A percentile compares a stretch with the other conserved stretches of the same genome.
These are phyloP conservation scores for Pica pica DNA, from an alignment of 2,113 vertebrate species.

Conservation along the genomic window DNA sequence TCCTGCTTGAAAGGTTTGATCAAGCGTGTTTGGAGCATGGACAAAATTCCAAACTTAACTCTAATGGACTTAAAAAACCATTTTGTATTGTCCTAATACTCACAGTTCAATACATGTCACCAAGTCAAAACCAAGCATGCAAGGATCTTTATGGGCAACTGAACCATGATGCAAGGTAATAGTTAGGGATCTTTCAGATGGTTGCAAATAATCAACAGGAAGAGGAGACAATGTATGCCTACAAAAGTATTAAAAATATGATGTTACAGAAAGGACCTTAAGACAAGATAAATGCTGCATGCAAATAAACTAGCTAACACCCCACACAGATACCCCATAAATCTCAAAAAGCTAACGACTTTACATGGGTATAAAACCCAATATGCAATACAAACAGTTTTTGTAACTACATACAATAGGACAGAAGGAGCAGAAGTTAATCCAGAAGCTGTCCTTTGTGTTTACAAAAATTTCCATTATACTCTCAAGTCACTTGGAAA, in stretches of 20 bases:
- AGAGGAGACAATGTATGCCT: constrained; percentile 82
- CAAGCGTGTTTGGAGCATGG: background rate
- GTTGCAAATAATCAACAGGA: constrained; percentile 81
- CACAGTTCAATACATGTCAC: constrained; percentile 90
- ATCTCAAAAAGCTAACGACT: background rate
- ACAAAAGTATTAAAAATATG: background rate
- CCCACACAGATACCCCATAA: background rate
- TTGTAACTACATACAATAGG: background rate
- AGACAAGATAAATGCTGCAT: background rate
- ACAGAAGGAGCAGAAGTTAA: background rate
- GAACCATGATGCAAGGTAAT: constrained; percentile 88
- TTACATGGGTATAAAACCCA: background rate
- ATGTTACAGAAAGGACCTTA: background rate
- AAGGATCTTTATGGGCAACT: constrained; percentile 83
- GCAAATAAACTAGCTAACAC: background rate
- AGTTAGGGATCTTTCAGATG: constrained; percentile 73
- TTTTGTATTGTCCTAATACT: constrained; percentile 53
- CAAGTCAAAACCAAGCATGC: constrained; percentile 88
- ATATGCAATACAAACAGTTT: background rate
- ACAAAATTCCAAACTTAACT: background rate
- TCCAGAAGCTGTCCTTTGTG: background rate
- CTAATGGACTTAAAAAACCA: background rate
- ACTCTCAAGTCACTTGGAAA: background rate
- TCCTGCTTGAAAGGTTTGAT: background rate
- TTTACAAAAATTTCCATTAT: background rate